Conservation (phyloP, 2,113 vertebrate species). For the Rhagologus leucostigma region DNA sequence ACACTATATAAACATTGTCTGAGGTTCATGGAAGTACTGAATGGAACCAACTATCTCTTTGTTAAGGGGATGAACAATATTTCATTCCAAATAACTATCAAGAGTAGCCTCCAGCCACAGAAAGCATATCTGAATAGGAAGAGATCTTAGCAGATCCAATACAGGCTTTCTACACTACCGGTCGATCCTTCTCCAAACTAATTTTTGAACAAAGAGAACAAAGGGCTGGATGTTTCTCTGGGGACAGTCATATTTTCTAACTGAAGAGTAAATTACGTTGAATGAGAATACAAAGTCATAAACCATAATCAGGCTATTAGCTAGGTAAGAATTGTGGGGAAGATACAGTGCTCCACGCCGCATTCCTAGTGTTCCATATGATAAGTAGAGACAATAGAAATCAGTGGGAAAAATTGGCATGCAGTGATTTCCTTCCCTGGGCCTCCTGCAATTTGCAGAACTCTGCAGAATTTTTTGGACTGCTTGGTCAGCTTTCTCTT, state of each 20-base stretch:
- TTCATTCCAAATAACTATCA: constrained; percentile 60
- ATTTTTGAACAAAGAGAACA: constrained; percentile 65
- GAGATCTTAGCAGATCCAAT: constrained; percentile 63
- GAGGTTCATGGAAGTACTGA: constrained; percentile 13
- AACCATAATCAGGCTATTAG: constrained; percentile 35
- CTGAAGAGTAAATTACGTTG: constrained; percentile 43
- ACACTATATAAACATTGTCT: neutral
- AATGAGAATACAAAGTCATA: constrained; percentile 40
- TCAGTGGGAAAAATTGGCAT: constrained; percentile 23
- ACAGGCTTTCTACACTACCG: constrained; percentile 20
- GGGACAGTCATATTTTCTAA: constrained; percentile 56
- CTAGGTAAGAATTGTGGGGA: neutral
- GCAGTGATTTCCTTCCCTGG: constrained; percentile 27
- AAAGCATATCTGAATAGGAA: constrained; percentile 57
- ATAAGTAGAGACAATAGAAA: constrained; percentile 43
- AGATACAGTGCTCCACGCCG: neutral
- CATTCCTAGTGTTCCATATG: neutral
- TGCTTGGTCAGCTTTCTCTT: constrained; percentile 49
- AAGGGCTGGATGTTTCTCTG: constrained; percentile 48
- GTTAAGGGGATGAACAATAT: constrained; percentile 46
- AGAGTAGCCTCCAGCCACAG: constrained; percentile 61
- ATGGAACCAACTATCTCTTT: constrained; percentile 17
- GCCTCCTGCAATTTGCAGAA: constrained; percentile 43
- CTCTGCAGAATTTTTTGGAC: constrained; percentile 45
- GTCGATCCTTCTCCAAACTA: constrained; percentile 56